Base-by-base conservation (phyloP, 2,113 vertebrate species). In the Cynopterus brachyotis region DNA sequence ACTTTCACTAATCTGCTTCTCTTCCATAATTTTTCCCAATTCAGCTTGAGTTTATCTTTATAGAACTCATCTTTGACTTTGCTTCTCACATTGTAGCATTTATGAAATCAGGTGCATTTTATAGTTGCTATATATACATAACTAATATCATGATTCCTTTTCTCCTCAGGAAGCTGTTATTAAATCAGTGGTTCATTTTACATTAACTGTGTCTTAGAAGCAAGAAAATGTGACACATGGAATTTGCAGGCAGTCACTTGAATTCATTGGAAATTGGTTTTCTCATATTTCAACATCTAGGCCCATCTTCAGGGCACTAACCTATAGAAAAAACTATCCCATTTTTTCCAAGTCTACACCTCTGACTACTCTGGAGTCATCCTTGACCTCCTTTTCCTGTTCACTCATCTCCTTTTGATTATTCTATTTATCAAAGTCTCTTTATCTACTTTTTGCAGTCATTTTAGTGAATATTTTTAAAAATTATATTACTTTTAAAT, bases 41-140 rank as follows among this genome's bases (percentile, higher is more conserved):
- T 99, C 86, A 99, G 98, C 94, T 99, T 97, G 94, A 99, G 98
- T 81, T 99, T 98, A 97, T 98, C 98, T 89, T 97, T 97, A 94
- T 99, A 99, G 98, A 99, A 99, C 28, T 98, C 98, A 92, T 99
- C 99, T 97, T 99, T 99, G 91, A 99, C 97, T 99, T 99, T 99
- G 98, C 99, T 47, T 92, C 47, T 53, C 53, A 84, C 8, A 50
- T 3, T 42, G 11, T 12, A 62, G 13, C 35, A 67, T 66, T 80
- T 90, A 10, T 73, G 55, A 89, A 85, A n/a, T 73, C 47, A 66
- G 30, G 12, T 37, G 26, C 16, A 26, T 59, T 82, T 83, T n/a
- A 30, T 35, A 3, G 53, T 32, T 85, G 11, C 28, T 57, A 6
- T 37, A 11, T 32, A 55, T 15, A 66, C 79, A 50, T 50, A n/a